phyloP scores from a whole-genome alignment of 1,140 invertebrate species.

The Coelopa frigida region DNA sequence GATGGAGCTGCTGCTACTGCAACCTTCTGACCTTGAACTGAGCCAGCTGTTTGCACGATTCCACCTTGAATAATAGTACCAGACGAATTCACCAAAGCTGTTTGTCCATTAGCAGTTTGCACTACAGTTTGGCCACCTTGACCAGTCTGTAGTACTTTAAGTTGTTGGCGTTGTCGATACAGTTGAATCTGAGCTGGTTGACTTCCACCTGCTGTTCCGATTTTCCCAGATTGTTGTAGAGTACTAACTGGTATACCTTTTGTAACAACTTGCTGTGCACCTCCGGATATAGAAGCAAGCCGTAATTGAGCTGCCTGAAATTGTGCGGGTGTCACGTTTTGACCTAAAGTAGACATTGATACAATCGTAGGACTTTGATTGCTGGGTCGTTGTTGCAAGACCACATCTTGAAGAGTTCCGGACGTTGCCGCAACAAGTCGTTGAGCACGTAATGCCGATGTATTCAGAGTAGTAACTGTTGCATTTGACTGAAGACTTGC shows the following conservation, averaged over 20 bases:
- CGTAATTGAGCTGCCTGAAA: constrained; percentile 48
- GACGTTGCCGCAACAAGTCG: constrained; percentile 44
- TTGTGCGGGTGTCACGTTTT: constrained; percentile 44
- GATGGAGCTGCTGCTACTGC: constrained; percentile 35
- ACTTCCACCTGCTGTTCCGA: constrained; percentile 47
- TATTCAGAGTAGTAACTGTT: constrained; percentile 42
- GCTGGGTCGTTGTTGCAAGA: constrained; percentile 30
- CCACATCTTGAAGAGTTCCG: constrained; percentile 37
- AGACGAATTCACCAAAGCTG: constrained; percentile 18
- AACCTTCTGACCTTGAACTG: constrained; percentile 39
- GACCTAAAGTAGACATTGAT: constrained; percentile 33
- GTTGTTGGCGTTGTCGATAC: constrained; percentile 47
- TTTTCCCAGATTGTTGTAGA: constrained; percentile 43
- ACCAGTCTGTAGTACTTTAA: constrained; percentile 41
- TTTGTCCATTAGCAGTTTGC: constrained; percentile 30
- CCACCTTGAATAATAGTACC: constrained; percentile 27
- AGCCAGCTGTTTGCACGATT: constrained; percentile 21
- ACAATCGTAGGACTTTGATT: constrained; percentile 46
- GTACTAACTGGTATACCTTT: constrained; percentile 44
- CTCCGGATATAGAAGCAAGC: constrained; percentile 43
- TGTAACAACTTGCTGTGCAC: constrained; percentile 42
- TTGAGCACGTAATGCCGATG: constrained; percentile 44
- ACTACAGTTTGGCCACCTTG: constrained; percentile 26
- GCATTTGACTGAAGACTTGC: constrained; percentile 39
- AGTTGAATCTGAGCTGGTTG: constrained; percentile 45